phyloP scores from a whole-genome alignment of 2,797 vertebrate species.

The Denticeps clupeoides region DNA sequence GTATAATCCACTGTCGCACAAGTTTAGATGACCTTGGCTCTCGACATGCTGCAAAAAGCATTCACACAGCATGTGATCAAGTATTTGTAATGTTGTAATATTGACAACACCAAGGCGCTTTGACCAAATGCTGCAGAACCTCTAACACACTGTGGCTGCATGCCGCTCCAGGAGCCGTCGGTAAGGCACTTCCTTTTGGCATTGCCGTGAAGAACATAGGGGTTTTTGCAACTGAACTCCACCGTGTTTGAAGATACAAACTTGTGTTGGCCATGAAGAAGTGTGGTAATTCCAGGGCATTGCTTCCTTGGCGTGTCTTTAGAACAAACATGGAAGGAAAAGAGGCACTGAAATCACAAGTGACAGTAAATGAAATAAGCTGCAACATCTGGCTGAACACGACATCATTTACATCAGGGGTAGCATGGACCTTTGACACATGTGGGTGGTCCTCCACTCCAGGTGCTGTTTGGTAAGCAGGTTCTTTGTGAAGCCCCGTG shows the following conservation, averaged over 20 bases:
- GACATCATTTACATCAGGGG: too few species aligned
- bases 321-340: slow-evolving; percentile 36
- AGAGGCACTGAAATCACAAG: too few species aligned
- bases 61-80: neutral
- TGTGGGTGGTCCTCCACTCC: slow-evolving; percentile 72
- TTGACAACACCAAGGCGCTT: neutral
- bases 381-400: too few species aligned
- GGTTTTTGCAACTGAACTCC: slow-evolving; percentile 74
- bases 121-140: slow-evolving; percentile 62
- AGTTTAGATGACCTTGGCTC: slow-evolving; percentile 82
- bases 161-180: slow-evolving; percentile 73
- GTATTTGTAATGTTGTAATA: neutral
- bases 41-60: slow-evolving; percentile 62
- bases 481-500: slow-evolving; percentile 64
- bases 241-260: slow-evolving; percentile 22
- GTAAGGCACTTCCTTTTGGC: slow-evolving; percentile 66
- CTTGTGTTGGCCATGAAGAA: slow-evolving; percentile 19
- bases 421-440: slow-evolving; percentile 70
- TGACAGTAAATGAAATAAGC: too few species aligned
- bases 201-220: slow-evolving; percentile 71
- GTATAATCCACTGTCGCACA: slow-evolving; percentile 72
- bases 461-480: slow-evolving; percentile 66
- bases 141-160: slow-evolving; percentile 76
- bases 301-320: neutral
- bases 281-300: slow-evolving; percentile 37